Percentiles rank a stretch among this genome's conserved stretches.
Conservation (phyloP, 2,888 invertebrate species). For the Melanargia galathea region DNA sequence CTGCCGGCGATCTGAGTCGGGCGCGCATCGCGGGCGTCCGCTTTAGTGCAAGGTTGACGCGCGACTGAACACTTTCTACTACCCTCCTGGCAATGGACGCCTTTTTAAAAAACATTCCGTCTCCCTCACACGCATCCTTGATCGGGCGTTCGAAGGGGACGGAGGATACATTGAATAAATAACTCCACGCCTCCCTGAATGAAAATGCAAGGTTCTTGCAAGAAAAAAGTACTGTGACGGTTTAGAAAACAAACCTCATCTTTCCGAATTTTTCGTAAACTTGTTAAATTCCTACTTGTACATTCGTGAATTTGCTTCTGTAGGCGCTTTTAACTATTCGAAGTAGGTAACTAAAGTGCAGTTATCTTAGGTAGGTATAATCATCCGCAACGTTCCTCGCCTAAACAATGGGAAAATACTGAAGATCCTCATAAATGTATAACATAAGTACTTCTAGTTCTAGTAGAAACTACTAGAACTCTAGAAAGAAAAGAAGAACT, state of each 20-base stretch:
- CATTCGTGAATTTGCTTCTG: too few species aligned
- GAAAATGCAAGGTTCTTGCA: slow-evolving; percentile 67
- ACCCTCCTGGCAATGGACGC: slow-evolving; percentile 31
- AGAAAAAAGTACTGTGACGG: slow-evolving; percentile 39
- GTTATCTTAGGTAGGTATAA: too few species aligned
- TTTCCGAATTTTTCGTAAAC: background rate
- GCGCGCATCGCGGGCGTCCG: slow-evolving; percentile 74
- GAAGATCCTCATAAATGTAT: too few species aligned
- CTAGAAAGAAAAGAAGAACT: too few species aligned
- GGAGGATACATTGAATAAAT: slow-evolving; percentile 68
- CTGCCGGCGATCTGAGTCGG: slow-evolving; percentile 70
- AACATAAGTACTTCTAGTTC: too few species aligned
- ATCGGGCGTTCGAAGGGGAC: slow-evolving; percentile 47
- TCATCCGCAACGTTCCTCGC: too few species aligned
- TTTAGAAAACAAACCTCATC: background rate
- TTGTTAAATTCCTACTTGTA: too few species aligned
- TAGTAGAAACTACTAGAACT: too few species aligned
- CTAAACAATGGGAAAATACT: too few species aligned
- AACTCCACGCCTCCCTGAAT: slow-evolving; percentile 62
- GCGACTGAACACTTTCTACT: slow-evolving; percentile 56
- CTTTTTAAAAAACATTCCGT: slow-evolving; percentile 43
- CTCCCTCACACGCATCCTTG: slow-evolving; percentile 48
- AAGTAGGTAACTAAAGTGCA: too few species aligned
- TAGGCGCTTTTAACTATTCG: too few species aligned
- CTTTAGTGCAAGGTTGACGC: slow-evolving; percentile 54